Base-by-base conservation (phyloP, 2,797 vertebrate genomes). In the Falco biarmicus region DNA sequence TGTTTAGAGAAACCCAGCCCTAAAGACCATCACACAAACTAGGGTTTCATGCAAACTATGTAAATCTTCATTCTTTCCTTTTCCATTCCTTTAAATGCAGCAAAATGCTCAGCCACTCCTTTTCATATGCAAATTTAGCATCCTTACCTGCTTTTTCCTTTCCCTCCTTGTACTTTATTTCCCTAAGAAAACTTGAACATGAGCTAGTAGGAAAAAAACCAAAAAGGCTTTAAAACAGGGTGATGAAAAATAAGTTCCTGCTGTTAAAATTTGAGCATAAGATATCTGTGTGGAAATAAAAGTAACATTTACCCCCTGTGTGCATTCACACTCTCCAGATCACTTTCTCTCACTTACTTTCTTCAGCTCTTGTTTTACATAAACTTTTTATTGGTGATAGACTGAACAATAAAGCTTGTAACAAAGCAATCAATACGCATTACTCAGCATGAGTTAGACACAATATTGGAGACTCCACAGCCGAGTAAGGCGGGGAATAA, bases 381-480 rank as follows among this genome's bases (percentile, higher is more conserved):
- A 91, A 96, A 96, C 78, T 88, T 93, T 94, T 95, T 96, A 94
- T 93, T 93, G 87, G 77, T 93, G 89, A 93, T 94, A 75, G 94
- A 90, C 93, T 92, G 89, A 94, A 95, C 89, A 92, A 96, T 96
- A 95, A 93, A 95, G 77, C 84, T 90, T 87, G 82, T 96, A 96
- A 95, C 87, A 95, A 96, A 96, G 89, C 87, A 90, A 96, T 96
- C 96, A 91, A 96, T 96, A 93, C 21, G 2, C 93, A 82, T 96
- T 96, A 95, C 90, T 96, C 93, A 86, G 87, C 84, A 65, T 76
- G 94, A 75, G 78, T 89, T 94, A 96, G 89, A 96, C 90, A 84
- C 82, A 84, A 54, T 86, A 90, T 86, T 84, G 89, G 84, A 95
- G 69, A 75, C 61, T 95, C 75, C 61, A 78, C 50, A 87, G 76